Evolutionary conservation across 2,113 vertebrate species (phyloP), one percentile per base, ranked within the genome.

Genomic region (Ochotona princeps): DNA sequence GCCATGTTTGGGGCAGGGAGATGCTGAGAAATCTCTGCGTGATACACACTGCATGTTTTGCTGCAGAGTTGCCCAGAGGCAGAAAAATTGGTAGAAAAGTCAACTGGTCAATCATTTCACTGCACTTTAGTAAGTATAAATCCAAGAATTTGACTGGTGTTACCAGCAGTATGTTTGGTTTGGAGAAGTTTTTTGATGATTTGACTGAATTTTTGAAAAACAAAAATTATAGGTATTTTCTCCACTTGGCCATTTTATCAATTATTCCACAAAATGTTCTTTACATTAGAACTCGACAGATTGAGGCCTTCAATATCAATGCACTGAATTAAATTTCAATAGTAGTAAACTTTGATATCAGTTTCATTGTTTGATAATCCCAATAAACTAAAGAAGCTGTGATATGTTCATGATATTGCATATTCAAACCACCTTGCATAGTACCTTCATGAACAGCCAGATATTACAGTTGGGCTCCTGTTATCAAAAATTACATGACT

Each of bases 131-230:
- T n/a, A 30, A 65, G 82, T 49, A 32, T 20, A 79, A 66, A 78
- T 79, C 28, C 38, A 76, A 75, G 32, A 92, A 8, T 47, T 47
- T 81, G 44, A 47, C n/a, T 79, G 54, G 21, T 81, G 26, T 81
- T 75, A 75, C 44, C 14, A 84, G 23, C 70, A 79, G 66, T 21
- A 44, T 38, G 26, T 89, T 25, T 61, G 18, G 63, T 1, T 26
- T 66, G 12, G 78, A 69, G 2, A 5, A 17, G 25, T 44, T 21
- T 66, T 23, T 20, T 76, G 30, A 7, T 61, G 38, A 25, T 57
- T 88, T 87, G 60, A 35, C 2, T 81, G 75, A 83, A 73, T 60
- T 90, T 51, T 83, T 25, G 67, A 26, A 44, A 92, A 90, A 94
- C 11, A 84, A 75, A 69, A 80, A 1, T 26, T 73, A 2, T 17